These are phyloP conservation scores for Sphaerophoria taeniata DNA, from an alignment of 2,888 invertebrate genomes.

Conservation along the genomic window DNA sequence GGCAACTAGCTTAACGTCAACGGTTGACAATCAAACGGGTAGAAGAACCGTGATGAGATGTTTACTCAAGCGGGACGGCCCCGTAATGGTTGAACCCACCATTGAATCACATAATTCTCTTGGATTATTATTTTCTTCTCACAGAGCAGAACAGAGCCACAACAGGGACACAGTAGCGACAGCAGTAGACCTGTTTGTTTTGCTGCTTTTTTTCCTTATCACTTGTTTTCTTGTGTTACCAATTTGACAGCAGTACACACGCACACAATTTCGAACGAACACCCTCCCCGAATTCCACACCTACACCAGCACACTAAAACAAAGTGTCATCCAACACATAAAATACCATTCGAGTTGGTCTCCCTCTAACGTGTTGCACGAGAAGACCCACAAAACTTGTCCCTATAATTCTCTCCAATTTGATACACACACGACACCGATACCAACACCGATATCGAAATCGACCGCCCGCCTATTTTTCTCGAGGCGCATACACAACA, in stretches of 20 bases:
- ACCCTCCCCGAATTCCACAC: slow-evolving; percentile 71
- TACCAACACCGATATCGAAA: background rate
- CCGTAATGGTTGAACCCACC: slow-evolving; percentile 79
- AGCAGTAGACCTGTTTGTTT: slow-evolving; percentile 65
- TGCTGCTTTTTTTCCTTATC: slow-evolving; percentile 40
- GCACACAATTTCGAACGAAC: slow-evolving; percentile 8
- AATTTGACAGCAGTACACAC: slow-evolving; percentile 62
- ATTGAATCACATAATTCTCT: slow-evolving; percentile 66
- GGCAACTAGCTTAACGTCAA: slow-evolving; percentile 56
- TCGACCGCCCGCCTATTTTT: slow-evolving; percentile 66
- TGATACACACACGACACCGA: slow-evolving; percentile 10
- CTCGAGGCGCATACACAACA: slow-evolving; percentile 57
- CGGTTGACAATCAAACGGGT: slow-evolving; percentile 70
- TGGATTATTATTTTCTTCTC: slow-evolving; percentile 34
- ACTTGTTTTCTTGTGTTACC: slow-evolving; percentile 30
- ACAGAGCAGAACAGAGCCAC: background rate
- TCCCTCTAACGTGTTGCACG: slow-evolving; percentile 57
- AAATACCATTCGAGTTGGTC: slow-evolving; percentile 41
- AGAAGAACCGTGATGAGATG: slow-evolving; percentile 76
- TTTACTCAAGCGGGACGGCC: slow-evolving; percentile 81
- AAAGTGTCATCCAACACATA: slow-evolving; percentile 62
- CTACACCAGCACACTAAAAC: slow-evolving; percentile 63
- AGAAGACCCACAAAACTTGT: slow-evolving; percentile 27
- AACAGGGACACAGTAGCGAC: background rate
- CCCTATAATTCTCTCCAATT: slow-evolving; percentile 62